phyloP scores from a whole-genome alignment of 2,888 invertebrate species.

The Tenthredo scrophulariae region DNA sequence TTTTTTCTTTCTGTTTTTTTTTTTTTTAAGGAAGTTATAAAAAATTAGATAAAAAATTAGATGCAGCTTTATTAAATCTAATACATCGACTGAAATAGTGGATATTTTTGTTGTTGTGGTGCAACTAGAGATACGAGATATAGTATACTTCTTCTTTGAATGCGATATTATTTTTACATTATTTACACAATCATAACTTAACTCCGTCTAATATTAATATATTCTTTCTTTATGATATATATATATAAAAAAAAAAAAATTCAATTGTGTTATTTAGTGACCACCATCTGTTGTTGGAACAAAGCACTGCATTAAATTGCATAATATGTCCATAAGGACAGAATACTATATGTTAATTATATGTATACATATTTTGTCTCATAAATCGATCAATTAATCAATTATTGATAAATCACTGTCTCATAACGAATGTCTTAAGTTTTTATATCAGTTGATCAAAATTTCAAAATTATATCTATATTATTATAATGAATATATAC shows the following conservation, averaged over 20 bases:
- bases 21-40: conserved; percentile 11
- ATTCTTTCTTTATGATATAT: background rate
- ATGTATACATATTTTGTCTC: conserved; percentile 29
- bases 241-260: background rate
- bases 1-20: background rate
- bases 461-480: conserved; percentile 42
- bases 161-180: conserved; percentile 47
- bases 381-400: background rate
- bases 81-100: conserved; percentile 50
- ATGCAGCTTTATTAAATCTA: conserved; percentile 46
- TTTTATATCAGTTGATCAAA: conserved; percentile 34
- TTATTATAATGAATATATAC: conserved; percentile 47
- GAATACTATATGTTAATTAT: conserved; percentile 16
- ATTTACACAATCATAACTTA: conserved; percentile 46
- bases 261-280: conserved; percentile 11
- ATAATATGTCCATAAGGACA: background rate
- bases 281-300: background rate
- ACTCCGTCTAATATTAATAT: conserved; percentile 25
- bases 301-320: conserved; percentile 44
- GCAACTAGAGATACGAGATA: conserved; percentile 38
- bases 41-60: conserved; percentile 49
- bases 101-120: conserved; percentile 26
- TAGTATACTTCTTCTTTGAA: conserved; percentile 2
- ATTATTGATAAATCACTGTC: conserved; percentile 36
- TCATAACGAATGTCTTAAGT: conserved; percentile 41